Evolutionary conservation across 2,888 invertebrate species (phyloP).

Genomic region (Orgyia antiqua): DNA sequence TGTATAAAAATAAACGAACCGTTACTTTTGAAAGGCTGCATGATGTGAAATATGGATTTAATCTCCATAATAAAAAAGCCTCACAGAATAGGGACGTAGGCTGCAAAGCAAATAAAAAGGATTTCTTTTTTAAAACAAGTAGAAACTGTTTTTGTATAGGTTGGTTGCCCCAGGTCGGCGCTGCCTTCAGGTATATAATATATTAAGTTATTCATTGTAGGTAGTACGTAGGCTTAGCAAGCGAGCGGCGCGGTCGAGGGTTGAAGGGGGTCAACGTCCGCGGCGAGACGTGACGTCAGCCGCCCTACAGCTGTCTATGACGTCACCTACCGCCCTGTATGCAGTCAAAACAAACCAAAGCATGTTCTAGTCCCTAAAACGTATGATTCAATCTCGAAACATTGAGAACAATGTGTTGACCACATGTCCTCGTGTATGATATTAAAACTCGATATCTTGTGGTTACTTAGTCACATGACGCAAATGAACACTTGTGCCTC

Average conservation of each 20-base stretch:
- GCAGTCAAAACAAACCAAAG: conserved; percentile 51
- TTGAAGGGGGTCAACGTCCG: conserved; percentile 62
- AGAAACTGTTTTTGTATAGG: conserved; percentile 36
- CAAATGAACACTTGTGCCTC: conserved; percentile 43
- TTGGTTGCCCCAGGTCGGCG: conserved; percentile 72
- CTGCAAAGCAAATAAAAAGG: not conserved
- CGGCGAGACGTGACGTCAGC: conserved; percentile 66
- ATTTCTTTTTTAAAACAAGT: no score
- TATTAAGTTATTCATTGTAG: conserved; percentile 64
- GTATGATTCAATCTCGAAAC: conserved; percentile 54
- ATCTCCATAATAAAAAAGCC: conserved; percentile 2
- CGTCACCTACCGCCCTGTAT: conserved; percentile 56
- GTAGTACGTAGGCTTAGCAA: conserved; percentile 42
- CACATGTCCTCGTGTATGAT: conserved; percentile 56
- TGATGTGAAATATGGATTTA: conserved; percentile 8
- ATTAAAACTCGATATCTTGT: conserved; percentile 54
- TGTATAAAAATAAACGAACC: conserved; percentile 7
- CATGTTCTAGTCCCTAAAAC: conserved; percentile 42
- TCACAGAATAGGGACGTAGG: no score
- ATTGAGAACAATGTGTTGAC: conserved; percentile 42
- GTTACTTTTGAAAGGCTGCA: conserved; percentile 10
- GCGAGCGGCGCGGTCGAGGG: conserved; percentile 45
- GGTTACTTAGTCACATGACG: conserved; percentile 49
- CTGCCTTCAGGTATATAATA: conserved; percentile 45
- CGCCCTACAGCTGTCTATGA: conserved; percentile 75